These are phyloP conservation scores for Gastrophysa polygoni DNA, from an alignment of 2,888 invertebrate genomes.

Conservation along the genomic window DNA sequence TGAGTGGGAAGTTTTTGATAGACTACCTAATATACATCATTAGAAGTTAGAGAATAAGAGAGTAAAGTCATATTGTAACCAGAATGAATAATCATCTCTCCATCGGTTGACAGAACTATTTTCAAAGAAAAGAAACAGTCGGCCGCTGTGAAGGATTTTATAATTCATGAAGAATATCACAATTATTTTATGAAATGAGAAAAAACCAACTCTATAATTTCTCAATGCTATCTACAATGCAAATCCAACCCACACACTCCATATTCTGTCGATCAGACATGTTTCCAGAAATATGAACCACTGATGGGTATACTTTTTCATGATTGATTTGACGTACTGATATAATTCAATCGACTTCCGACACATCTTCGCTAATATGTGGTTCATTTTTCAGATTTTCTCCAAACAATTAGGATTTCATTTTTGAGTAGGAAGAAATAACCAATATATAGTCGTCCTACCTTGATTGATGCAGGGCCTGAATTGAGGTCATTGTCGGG, in stretches of 20 bases:
- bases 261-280: not conserved
- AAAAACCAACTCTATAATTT: slow-evolving; percentile 12
- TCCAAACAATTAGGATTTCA: slow-evolving; percentile 15
- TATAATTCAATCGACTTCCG: no score
- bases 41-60: no score
- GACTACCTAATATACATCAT: no score
- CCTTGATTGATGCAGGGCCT: slow-evolving; percentile 84
- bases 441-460: slow-evolving; percentile 57
- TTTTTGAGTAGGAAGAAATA: not conserved
- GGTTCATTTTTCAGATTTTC: not conserved
- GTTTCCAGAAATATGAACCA: slow-evolving; percentile 11
- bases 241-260: slow-evolving; percentile 18
- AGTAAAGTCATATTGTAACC: no score
- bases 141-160: no score
- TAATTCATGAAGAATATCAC: no score
- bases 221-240: slow-evolving; percentile 29
- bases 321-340: no score
- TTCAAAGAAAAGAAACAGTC: no score
- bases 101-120: no score
- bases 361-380: not conserved
- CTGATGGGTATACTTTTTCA: no score
- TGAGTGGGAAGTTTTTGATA: no score
- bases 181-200: not conserved
- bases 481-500: slow-evolving; percentile 77
- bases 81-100: no score